Percentiles rank a stretch among this genome's conserved stretches.
phyloP scores from a whole-genome alignment of 2,888 invertebrate species.

The Brassicogethes aeneus region DNA sequence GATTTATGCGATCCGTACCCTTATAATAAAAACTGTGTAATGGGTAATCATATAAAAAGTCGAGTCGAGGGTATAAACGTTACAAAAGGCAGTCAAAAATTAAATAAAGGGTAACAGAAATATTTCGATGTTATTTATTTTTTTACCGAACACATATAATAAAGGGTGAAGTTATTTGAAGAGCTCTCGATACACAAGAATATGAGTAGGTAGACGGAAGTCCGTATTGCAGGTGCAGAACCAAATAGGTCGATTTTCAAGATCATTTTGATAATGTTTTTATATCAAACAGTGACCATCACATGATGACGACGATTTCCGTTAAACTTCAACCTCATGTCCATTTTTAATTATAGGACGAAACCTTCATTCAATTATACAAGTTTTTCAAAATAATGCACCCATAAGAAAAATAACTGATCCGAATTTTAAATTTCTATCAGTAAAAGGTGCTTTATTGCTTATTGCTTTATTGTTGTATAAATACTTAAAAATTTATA shows the following conservation, averaged over 20 bases:
- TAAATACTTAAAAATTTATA: too few relatives aligned
- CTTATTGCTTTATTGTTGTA: too few relatives aligned
- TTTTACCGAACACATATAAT: background rate
- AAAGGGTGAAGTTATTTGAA: background rate
- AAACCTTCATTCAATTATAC: too few relatives aligned
- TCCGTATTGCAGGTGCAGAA: background rate
- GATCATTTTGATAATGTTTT: background rate
- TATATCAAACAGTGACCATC: too few relatives aligned
- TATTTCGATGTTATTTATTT: slow-evolving; percentile 3
- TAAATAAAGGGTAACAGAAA: slow-evolving; percentile 2
- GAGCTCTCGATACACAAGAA: background rate
- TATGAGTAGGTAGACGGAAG: background rate
- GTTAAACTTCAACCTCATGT: too few relatives aligned
- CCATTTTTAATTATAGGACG: too few relatives aligned
- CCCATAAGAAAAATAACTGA: too few relatives aligned
- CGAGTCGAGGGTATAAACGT: slow-evolving; percentile 1
- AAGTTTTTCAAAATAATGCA: too few relatives aligned
- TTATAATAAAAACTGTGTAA: slow-evolving; percentile 3
- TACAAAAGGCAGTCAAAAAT: background rate
- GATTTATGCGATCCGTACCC: slow-evolving; percentile 1
- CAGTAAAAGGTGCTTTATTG: too few relatives aligned
- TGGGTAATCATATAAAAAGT: slow-evolving; percentile 3
- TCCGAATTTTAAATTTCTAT: too few relatives aligned
- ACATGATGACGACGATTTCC: too few relatives aligned
- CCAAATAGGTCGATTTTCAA: background rate